phyloP scores from a whole-genome alignment of 2,888 invertebrate genomes.

The Prosopocoilus inquinatus region DNA sequence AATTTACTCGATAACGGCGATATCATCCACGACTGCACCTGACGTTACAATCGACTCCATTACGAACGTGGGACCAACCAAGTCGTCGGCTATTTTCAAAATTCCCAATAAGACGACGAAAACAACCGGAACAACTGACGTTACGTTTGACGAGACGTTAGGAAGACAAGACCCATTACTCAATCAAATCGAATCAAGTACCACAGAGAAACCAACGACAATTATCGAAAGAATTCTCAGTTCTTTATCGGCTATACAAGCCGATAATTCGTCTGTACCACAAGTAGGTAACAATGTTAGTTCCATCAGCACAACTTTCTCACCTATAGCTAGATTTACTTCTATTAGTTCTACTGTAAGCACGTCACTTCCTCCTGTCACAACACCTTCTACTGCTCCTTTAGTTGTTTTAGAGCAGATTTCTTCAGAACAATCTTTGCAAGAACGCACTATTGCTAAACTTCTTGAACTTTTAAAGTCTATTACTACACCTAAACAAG shows the following conservation, averaged over 20 bases:
- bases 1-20: slow-evolving; percentile 48
- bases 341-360: slow-evolving; percentile 12
- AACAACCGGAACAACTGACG: slow-evolving; percentile 30
- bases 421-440: slow-evolving; percentile 40
- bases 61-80: slow-evolving; percentile 32
- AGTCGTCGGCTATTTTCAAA: slow-evolving; percentile 46
- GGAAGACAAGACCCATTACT: slow-evolving; percentile 22
- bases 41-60: slow-evolving; percentile 21
- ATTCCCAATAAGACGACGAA: slow-evolving; percentile 43
- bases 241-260: slow-evolving; percentile 48
- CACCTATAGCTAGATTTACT: slow-evolving; percentile 10
- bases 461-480: slow-evolving; percentile 48
- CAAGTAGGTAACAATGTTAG: slow-evolving; percentile 47
- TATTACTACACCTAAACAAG: slow-evolving; percentile 36
- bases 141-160: slow-evolving; percentile 19
- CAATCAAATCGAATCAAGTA: slow-evolving; percentile 28
- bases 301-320: slow-evolving; percentile 34
- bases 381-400: slow-evolving; percentile 31
- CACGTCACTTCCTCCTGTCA: slow-evolving; percentile 20
- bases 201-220: slow-evolving; percentile 49
- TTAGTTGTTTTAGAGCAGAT: slow-evolving; percentile 43
- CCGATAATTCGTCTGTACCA: slow-evolving; percentile 31
- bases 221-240: slow-evolving; percentile 49
- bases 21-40: slow-evolving; percentile 41
- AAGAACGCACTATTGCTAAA: slow-evolving; percentile 45